Evolutionary conservation across 37 sponge, comb jelly and placozoan species (phyloP).

Genomic region (Halisarca cf. caerulea): DNA sequence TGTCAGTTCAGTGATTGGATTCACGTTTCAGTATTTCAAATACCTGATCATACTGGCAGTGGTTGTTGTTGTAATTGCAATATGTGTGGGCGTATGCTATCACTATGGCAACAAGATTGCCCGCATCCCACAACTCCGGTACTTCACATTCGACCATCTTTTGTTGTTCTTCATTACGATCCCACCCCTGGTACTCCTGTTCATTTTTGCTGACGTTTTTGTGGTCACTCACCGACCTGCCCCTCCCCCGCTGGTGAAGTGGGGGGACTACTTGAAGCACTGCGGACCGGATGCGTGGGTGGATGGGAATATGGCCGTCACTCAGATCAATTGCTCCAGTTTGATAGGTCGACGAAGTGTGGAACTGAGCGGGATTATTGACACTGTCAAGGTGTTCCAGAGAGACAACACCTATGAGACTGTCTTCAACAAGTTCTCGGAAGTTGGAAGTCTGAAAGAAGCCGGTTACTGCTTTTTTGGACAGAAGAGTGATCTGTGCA

Average conservation of each 20-base stretch:
- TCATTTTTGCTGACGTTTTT: neutral
- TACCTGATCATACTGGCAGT: neutral
- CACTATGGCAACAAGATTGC: neutral
- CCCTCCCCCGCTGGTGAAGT: neutral
- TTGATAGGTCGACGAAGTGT: neutral
- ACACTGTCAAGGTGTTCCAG: neutral
- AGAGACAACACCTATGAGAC: neutral
- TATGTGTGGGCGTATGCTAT: neutral
- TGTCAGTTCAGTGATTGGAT: neutral
- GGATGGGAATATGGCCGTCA: neutral
- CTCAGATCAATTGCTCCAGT: neutral
- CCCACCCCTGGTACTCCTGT: neutral
- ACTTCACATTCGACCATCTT: slow-evolving; percentile 2
- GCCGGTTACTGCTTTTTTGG: slow-evolving; percentile 19
- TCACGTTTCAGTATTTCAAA: neutral
- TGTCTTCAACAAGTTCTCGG: slow-evolving; percentile 9
- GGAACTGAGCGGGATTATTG: neutral
- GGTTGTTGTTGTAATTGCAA: neutral
- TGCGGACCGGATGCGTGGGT: neutral
- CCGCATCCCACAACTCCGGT: neutral
- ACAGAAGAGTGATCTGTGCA: neutral
- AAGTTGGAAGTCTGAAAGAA: neutral
- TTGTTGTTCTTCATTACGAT: neutral
- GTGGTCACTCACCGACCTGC: neutral
- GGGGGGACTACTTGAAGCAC: slow-evolving; percentile 4